Percentiles rank a stretch among this genome's conserved stretches.
These are phyloP conservation scores for Asbolus verrucosus DNA, from an alignment of 1,140 invertebrate species.

Conservation along the genomic window DNA sequence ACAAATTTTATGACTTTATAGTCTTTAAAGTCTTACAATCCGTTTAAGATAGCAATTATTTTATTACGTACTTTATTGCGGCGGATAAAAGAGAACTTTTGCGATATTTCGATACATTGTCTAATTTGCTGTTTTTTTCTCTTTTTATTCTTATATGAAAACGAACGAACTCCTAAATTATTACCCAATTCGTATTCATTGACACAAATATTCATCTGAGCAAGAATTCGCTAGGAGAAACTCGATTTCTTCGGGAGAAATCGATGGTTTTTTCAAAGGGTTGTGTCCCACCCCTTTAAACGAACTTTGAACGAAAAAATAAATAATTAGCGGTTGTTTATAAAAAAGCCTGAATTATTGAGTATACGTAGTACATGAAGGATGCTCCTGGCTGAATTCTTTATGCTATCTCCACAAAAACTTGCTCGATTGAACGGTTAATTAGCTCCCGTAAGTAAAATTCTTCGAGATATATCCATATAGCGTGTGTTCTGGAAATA, in stretches of 20 bases:
- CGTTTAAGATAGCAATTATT: constrained; percentile 45
- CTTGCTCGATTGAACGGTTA: constrained; percentile 43
- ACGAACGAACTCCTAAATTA: too few relatives aligned
- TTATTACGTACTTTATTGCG: too few relatives aligned
- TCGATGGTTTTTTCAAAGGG: too few relatives aligned
- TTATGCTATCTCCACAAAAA: constrained; percentile 20
- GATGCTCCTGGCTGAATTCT: constrained; percentile 45
- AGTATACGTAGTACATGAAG: constrained; percentile 48
- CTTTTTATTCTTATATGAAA: too few relatives aligned
- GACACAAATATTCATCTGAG: too few relatives aligned
- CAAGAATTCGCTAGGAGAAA: too few relatives aligned
- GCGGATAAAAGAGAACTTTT: too few relatives aligned
- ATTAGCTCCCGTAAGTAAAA: constrained; percentile 35
- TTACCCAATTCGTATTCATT: too few relatives aligned
- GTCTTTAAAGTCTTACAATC: constrained; percentile 44
- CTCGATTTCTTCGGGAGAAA: too few relatives aligned
- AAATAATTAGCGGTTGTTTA: constrained; percentile 56
- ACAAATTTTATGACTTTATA: constrained; percentile 38
- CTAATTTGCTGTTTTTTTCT: too few relatives aligned
- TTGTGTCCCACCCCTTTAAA: background rate
- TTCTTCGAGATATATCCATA: background rate
- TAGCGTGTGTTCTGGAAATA: constrained; percentile 8
- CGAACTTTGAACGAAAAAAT: constrained; percentile 40
- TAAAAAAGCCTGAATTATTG: constrained; percentile 52
- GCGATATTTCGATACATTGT: too few relatives aligned